Evolutionary conservation across 1,140 invertebrate genomes (phyloP).

Genomic region (Parasteatoda tepidariorum): DNA sequence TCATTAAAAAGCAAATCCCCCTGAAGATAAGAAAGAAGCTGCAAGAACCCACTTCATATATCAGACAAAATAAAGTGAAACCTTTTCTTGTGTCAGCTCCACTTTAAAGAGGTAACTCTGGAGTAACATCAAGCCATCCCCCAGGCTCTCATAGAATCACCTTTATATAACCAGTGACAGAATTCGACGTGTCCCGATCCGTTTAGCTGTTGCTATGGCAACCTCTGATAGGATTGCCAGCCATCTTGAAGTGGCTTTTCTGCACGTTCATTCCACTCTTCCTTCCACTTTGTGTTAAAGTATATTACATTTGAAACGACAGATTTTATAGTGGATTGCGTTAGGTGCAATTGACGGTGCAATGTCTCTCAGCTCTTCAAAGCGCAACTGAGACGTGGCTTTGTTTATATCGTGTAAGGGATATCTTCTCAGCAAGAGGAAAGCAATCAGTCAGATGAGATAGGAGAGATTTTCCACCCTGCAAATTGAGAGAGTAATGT

Average conservation of each 20-base stretch:
- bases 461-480: neutral
- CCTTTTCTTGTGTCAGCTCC: neutral
- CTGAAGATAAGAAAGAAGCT: neutral
- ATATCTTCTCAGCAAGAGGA: neutral
- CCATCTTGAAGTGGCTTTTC: slow-evolving; percentile 49
- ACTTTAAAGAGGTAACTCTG: neutral
- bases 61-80: neutral
- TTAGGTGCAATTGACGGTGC: neutral
- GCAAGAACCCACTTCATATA: neutral
- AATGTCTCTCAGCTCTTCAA: neutral
- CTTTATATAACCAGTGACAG: slow-evolving; percentile 46
- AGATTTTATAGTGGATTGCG: slow-evolving; percentile 45
- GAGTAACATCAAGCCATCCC: neutral
- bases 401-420: too few species aligned
- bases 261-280: neutral
- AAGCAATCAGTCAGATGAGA: neutral
- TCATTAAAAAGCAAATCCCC: neutral
- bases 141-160: neutral
- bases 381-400: too few species aligned
- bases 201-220: slow-evolving; percentile 45
- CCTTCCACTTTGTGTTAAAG: slow-evolving; percentile 42
- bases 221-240: slow-evolving; percentile 52
- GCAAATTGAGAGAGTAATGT: too few species aligned
- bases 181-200: slow-evolving; percentile 44
- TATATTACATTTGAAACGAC: slow-evolving; percentile 57